Base-by-base conservation (phyloP, 2,113 vertebrate species). In the Chaetodon auriga region DNA sequence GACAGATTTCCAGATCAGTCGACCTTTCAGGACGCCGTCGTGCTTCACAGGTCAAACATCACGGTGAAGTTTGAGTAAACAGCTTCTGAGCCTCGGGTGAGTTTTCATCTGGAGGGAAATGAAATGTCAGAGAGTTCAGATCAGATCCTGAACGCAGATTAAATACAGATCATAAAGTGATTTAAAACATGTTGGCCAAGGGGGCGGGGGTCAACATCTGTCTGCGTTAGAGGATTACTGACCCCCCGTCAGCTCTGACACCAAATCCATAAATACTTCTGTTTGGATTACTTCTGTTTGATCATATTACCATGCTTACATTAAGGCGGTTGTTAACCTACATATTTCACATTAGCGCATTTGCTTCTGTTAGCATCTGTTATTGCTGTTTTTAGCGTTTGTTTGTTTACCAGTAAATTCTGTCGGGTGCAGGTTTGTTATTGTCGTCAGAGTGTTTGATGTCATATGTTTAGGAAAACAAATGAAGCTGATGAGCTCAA, bases 281-380 rank as follows among this genome's bases (percentile, higher is more conserved):
- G 54, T 81, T 82, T 81, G 83, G 87, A 90, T 90, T 83, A 85
- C 53, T 72, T 15, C 14, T 15, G 0, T 48, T 76, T 23, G 0
- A 71, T 83, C 80, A 85, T 80, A 87, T 91, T 92, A 89, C 68
- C 78, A 25, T 73, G 11, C 75, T 92, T 83, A 88, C 77, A 80
- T 6, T 90, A 87, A 93, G 82, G 36, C 84, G 23, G 84, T 38
- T 86, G 87, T 90, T 92, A 93, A 88, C 92, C 92, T 87, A 93
- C 83, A 90, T 92, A 80, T 75, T 68, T 3, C 16, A 83, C 89
- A 82, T 86, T 25, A 83, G 38, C 1, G 66, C 71, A 55, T 87
- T 75, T 88, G 35, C 62, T 74, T 1, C 61, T 53, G 58, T 57
- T 62, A 19, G 14, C 73, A 1, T 6, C 19, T 72, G 68, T 75